Conservation (phyloP, 2,797 vertebrate genomes). For the Argentina silus region DNA sequence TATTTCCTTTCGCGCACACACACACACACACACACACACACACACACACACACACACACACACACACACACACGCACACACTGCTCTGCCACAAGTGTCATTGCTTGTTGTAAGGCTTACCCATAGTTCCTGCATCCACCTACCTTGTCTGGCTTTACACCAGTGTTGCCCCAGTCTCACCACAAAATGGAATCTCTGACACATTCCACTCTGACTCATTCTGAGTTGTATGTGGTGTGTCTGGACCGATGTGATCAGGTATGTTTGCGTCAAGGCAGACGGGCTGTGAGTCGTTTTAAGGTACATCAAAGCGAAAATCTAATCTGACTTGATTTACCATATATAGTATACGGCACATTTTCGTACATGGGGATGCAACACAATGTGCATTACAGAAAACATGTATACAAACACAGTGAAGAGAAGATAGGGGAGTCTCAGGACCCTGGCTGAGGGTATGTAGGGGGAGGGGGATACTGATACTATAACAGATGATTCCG, state of each 20-base stretch:
- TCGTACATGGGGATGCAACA: too few species aligned
- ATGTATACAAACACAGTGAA: too few species aligned
- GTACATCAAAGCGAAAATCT: too few species aligned
- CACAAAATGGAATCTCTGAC: too few species aligned
- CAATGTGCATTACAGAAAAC: too few species aligned
- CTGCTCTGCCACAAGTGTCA: constrained; percentile 21
- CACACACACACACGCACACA: too few species aligned
- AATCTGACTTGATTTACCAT: too few species aligned
- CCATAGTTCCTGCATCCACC: background rate
- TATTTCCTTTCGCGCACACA: constrained; percentile 77
- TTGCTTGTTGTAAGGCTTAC: background rate
- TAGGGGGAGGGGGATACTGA: background rate
- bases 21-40: constrained; percentile 5
- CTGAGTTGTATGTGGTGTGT: background rate
- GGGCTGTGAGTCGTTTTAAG: too few species aligned
- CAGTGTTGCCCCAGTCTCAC: background rate
- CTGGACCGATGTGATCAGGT: too few species aligned
- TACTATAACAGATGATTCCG: background rate
- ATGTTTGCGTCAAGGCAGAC: too few species aligned
- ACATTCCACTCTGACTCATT: background rate
- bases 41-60: background rate
- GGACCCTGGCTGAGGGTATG: background rate
- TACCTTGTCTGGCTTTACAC: background rate
- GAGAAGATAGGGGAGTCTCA: too few species aligned
- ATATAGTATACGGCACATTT: too few species aligned